phyloP scores from a whole-genome alignment of 2,113 vertebrate genomes.

The Delphinapterus leucas region DNA sequence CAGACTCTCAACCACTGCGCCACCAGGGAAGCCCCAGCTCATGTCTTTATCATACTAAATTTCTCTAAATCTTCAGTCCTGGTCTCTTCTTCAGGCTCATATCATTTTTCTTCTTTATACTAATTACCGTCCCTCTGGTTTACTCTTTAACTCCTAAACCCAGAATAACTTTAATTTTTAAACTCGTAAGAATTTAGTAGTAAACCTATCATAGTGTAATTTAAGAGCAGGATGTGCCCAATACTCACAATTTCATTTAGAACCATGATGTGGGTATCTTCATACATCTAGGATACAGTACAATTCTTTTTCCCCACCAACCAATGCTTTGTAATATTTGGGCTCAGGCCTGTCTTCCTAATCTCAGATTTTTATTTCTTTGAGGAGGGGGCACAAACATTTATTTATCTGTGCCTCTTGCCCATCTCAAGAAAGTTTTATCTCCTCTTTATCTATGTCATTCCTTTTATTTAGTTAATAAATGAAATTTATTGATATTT shows the following conservation, averaged over 20 bases:
- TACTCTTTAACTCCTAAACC: background rate
- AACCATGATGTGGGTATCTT: background rate
- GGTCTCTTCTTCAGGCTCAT: background rate
- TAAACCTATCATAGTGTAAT: background rate
- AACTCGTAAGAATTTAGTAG: background rate
- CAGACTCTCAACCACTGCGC: too few species aligned
- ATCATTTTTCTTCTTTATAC: background rate
- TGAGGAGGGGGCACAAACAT: background rate
- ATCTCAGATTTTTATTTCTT: background rate
- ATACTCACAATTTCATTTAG: background rate
- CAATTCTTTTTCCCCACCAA: background rate
- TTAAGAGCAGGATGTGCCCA: background rate
- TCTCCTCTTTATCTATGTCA: background rate
- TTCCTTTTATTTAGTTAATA: background rate
- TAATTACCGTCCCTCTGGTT: background rate
- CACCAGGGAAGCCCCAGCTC: background rate
- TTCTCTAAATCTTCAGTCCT: background rate
- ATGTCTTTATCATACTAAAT: background rate
- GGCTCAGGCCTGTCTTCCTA: background rate
- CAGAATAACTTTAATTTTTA: background rate
- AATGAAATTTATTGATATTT: background rate
- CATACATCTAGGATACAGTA: background rate
- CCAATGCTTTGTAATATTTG: background rate
- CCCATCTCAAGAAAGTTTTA: background rate
- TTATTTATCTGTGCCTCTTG: background rate